These are phyloP conservation scores for Carapus acus DNA, from an alignment of 2,797 vertebrate genomes.

Conservation along the genomic window DNA sequence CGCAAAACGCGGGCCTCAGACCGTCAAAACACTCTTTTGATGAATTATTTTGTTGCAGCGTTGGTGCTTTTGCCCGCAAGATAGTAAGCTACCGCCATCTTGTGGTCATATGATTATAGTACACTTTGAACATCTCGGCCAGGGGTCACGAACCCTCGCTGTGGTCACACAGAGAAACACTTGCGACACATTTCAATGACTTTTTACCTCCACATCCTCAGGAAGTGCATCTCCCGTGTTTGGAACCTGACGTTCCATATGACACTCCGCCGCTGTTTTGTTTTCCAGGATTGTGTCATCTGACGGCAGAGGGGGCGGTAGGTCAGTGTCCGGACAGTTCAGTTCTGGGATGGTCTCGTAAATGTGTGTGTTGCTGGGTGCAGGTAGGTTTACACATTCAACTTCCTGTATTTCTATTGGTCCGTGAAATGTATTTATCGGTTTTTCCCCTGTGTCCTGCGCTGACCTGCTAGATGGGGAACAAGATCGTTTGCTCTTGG, in stretches of 20 bases:
- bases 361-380: constrained; percentile 22
- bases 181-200: no score
- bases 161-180: no score
- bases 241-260: neutral
- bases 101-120: constrained; percentile 13
- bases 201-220: constrained; percentile 42
- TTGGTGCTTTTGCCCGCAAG: no score
- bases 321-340: constrained; percentile 5
- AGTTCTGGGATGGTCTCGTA: constrained; percentile 46
- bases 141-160: no score
- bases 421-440: neutral
- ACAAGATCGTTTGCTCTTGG: neutral
- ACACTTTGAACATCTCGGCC: neutral
- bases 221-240: neutral
- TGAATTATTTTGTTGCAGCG: no score
- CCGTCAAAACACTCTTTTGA: no score
- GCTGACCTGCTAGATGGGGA: neutral
- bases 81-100: constrained; percentile 34
- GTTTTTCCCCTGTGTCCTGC: constrained; percentile 6
- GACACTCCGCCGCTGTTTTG: neutral
- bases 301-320: neutral
- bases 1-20: no score
- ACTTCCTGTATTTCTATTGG: neutral
- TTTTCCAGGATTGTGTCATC: neutral
- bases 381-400: constrained; percentile 32